Percentiles rank a stretch among this genome's conserved stretches.
Conservation (phyloP, 2,113 vertebrate genomes). For the Neoarius graeffei region DNA sequence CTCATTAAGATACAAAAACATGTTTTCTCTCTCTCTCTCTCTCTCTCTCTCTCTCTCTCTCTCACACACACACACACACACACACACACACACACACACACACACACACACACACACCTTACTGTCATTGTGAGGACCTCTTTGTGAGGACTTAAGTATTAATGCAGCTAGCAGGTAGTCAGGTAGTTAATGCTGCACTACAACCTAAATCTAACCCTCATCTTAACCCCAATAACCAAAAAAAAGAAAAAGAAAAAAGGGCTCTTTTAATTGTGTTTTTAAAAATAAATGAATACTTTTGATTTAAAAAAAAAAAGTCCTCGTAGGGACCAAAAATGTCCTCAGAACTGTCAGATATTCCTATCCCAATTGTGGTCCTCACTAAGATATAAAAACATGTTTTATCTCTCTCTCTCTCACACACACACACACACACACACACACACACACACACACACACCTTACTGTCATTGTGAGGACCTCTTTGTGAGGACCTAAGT, state of each 20-base stretch:
- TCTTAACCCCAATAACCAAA: not conserved
- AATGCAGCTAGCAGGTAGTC: too few species aligned
- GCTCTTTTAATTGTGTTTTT: not conserved
- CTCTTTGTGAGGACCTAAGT: not conserved
- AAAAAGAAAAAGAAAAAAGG: not conserved
- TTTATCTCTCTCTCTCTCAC: not conserved
- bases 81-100: not conserved
- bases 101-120: not conserved
- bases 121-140: not conserved
- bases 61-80: not conserved
- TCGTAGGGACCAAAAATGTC: too few species aligned
- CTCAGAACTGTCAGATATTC: too few species aligned
- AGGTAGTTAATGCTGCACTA: not conserved
- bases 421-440: not conserved
- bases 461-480: not conserved
- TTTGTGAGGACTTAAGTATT: not conserved
- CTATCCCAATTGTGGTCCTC: too few species aligned
- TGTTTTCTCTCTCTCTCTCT: not conserved
- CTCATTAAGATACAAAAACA: too few species aligned
- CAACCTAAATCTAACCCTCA: not conserved
- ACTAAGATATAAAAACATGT: too few species aligned
- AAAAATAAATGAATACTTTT: too few species aligned
- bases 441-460: not conserved
- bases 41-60: not conserved
- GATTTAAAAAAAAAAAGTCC: too few species aligned